Evolutionary conservation across 2,888 invertebrate species (phyloP).

Genomic region (Mythimna albipuncta): DNA sequence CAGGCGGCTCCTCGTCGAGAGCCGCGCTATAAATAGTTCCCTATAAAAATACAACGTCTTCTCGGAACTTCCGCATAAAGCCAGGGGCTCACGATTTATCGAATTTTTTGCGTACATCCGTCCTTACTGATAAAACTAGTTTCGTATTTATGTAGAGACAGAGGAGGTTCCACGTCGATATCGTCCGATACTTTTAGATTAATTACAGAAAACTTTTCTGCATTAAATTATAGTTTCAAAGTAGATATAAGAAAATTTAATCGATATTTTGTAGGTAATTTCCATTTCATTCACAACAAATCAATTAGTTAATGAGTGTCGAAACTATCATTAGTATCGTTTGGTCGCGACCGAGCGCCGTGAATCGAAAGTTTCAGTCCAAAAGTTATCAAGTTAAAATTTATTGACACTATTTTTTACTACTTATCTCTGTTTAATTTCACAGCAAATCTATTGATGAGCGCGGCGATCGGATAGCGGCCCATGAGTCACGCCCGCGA

Average conservation of each 20-base stretch:
- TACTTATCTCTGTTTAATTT: constrained; percentile 7
- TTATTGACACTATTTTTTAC: background rate
- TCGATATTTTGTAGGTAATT: too few relatives aligned
- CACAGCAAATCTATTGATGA: constrained; percentile 33
- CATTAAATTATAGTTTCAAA: background rate
- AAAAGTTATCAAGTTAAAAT: background rate
- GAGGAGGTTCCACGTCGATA: background rate
- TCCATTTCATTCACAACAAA: constrained; percentile 11
- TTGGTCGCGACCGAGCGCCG: background rate
- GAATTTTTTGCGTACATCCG: constrained; percentile 52
- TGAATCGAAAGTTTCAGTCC: background rate
- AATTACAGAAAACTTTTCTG: background rate
- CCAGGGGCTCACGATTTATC: constrained; percentile 58
- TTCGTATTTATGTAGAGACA: constrained; percentile 32
- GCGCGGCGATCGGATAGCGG: constrained; percentile 14
- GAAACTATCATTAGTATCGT: background rate
- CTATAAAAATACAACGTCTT: constrained; percentile 68
- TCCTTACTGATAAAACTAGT: constrained; percentile 43
- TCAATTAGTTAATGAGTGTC: constrained; percentile 13
- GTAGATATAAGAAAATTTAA: background rate
- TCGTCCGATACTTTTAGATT: background rate
- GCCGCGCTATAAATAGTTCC: constrained; percentile 66
- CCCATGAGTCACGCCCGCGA: constrained; percentile 60
- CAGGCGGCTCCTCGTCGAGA: constrained; percentile 29
- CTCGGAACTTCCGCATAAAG: constrained; percentile 69